Evolutionary conservation across 2,888 invertebrate genomes (phyloP).

Genomic region (Orthonychiurus folsomi): DNA sequence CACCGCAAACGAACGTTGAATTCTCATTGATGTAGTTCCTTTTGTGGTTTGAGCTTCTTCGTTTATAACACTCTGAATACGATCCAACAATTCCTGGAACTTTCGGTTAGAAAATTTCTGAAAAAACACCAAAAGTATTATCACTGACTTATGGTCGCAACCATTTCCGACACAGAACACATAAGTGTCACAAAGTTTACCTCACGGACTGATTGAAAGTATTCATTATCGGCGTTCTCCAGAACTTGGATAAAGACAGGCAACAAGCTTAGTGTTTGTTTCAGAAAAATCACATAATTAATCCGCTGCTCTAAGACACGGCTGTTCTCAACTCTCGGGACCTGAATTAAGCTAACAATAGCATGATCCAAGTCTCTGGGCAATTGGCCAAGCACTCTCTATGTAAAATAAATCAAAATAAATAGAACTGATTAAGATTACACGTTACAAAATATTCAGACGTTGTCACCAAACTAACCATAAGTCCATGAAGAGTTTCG

Average conservation of each 20-base stretch:
- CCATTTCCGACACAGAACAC: background rate
- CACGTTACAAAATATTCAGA: too few species aligned
- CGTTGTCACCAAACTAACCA: slow-evolving; percentile 46
- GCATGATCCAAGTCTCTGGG: slow-evolving; percentile 66
- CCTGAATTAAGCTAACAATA: slow-evolving; percentile 53
- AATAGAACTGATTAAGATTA: too few species aligned
- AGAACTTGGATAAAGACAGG: slow-evolving; percentile 56
- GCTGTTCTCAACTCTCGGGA: slow-evolving; percentile 48
- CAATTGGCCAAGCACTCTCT: slow-evolving; percentile 59
- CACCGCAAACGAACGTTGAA: slow-evolving; percentile 66
- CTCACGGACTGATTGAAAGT: slow-evolving; percentile 52
- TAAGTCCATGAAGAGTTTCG: slow-evolving; percentile 55
- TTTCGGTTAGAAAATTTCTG: slow-evolving; percentile 45
- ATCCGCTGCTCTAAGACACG: slow-evolving; percentile 63
- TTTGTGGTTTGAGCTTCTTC: slow-evolving; percentile 51
- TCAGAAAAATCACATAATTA: slow-evolving; percentile 65
- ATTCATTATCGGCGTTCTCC: slow-evolving; percentile 49
- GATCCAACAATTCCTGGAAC: slow-evolving; percentile 48
- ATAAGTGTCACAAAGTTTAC: slow-evolving; percentile 47
- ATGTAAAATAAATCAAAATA: slow-evolving; percentile 31
- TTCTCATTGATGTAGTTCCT: slow-evolving; percentile 50
- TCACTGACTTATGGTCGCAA: background rate
- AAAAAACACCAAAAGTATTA: slow-evolving; percentile 17
- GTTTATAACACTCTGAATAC: slow-evolving; percentile 51
- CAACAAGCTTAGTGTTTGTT: slow-evolving; percentile 64